Conservation (phyloP, 2,888 invertebrate species). For the Scaptomyza caliginosa region DNA sequence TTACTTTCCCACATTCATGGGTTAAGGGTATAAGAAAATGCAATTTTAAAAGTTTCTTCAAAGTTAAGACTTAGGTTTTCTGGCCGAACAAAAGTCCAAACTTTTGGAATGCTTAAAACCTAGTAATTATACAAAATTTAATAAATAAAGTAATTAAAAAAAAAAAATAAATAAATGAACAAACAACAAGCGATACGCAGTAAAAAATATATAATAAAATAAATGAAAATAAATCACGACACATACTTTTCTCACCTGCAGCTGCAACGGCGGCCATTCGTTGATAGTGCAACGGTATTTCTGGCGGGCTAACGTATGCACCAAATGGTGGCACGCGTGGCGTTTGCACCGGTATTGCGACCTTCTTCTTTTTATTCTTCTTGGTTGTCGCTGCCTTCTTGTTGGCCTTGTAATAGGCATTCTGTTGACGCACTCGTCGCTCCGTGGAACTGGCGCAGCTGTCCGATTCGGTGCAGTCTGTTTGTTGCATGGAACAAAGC, state of each 20-base stretch:
- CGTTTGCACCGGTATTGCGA: slow-evolving; percentile 93
- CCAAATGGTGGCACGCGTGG: slow-evolving; percentile 91
- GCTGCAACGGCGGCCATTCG: slow-evolving; percentile 76
- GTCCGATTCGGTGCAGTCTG: slow-evolving; percentile 92
- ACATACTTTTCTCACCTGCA: slow-evolving; percentile 83
- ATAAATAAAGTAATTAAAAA: no score
- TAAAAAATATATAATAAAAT: background rate
- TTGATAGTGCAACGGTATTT: slow-evolving; percentile 86
- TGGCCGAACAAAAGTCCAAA: no score
- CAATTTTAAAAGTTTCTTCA: no score
- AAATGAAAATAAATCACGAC: slow-evolving; percentile 47
- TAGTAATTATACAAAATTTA: no score
- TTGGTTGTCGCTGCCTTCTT: slow-evolving; percentile 89
- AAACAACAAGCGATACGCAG: background rate
- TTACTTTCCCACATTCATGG: no score
- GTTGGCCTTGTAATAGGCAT: slow-evolving; percentile 87
- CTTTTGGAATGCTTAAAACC: no score
- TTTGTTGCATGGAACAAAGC: background rate
- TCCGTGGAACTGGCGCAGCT: slow-evolving; percentile 88
- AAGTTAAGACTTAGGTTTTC: no score
- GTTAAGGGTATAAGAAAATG: no score
- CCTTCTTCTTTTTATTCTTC: slow-evolving; percentile 89
- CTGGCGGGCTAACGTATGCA: slow-evolving; percentile 88
- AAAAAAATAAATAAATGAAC: background rate
- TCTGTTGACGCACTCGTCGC: slow-evolving; percentile 86